A percentile compares a stretch with the other conserved stretches of the same genome.
phyloP scores from a whole-genome alignment of 2,113 vertebrate genomes.

The Macquaria ambigua region DNA sequence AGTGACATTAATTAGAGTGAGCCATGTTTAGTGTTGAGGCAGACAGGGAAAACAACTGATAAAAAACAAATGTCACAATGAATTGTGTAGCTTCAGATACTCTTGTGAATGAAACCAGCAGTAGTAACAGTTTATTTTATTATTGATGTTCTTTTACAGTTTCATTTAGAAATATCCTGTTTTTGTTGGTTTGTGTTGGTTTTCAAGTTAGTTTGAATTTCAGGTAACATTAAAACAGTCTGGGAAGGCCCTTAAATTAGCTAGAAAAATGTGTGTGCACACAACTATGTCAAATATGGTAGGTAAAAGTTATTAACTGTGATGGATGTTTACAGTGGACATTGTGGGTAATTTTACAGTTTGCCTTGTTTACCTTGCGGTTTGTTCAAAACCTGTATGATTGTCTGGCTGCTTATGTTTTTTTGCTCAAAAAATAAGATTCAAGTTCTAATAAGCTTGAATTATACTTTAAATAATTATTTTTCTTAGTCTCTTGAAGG shows the following conservation, averaged over 20 bases:
- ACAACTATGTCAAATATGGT: background rate
- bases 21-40: constrained; percentile 21
- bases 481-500: constrained; percentile 6
- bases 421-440: background rate
- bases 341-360: background rate
- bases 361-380: background rate
- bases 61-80: constrained; percentile 1
- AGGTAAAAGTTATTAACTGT: background rate
- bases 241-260: background rate
- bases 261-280: background rate
- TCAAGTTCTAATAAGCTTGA: background rate
- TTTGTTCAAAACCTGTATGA: background rate
- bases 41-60: constrained; percentile 24
- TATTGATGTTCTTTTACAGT: background rate
- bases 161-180: background rate
- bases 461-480: background rate
- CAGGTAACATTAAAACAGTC: background rate
- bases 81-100: background rate
- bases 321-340: background rate
- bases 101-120: background rate
- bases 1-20: constrained; percentile 27
- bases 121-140: background rate
- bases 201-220: background rate
- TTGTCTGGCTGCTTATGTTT: background rate
- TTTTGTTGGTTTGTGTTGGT: background rate